Evolutionary conservation across 2,888 invertebrate species (phyloP).

Genomic region (Rhagium mordax): DNA sequence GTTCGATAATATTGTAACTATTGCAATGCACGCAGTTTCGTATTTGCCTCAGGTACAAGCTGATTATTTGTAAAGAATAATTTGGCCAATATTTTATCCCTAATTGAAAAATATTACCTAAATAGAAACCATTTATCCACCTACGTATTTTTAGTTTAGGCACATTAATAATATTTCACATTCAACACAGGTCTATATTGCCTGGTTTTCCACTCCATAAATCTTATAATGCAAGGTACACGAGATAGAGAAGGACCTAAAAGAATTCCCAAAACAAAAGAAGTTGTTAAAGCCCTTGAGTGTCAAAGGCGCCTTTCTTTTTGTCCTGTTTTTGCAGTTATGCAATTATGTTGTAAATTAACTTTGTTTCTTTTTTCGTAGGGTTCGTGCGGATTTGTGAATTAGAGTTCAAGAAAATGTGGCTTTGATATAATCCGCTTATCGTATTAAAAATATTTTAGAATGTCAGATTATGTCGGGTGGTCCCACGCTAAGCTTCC

Average conservation of each 20-base stretch:
- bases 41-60: too few relatives aligned
- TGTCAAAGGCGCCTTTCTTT: constrained; percentile 27
- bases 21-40: too few relatives aligned
- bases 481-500: background rate
- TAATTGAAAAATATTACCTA: too few relatives aligned
- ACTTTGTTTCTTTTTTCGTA: constrained; percentile 29
- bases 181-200: constrained; percentile 6
- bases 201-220: background rate
- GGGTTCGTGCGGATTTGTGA: constrained; percentile 9
- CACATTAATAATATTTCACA: background rate
- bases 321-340: constrained; percentile 23
- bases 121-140: too few relatives aligned
- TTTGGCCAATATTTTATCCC: too few relatives aligned
- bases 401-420: constrained; percentile 9
- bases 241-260: background rate
- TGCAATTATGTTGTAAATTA: constrained; percentile 33
- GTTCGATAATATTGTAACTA: too few relatives aligned
- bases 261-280: constrained; percentile 27
- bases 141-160: background rate
- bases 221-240: background rate
- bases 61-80: too few relatives aligned
- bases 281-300: constrained; percentile 30
- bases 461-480: constrained; percentile 4
- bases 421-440: background rate
- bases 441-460: constrained; percentile 6